Evolutionary conservation across 2,113 vertebrate genomes (phyloP).

Genomic region (Mugil cephalus): DNA sequence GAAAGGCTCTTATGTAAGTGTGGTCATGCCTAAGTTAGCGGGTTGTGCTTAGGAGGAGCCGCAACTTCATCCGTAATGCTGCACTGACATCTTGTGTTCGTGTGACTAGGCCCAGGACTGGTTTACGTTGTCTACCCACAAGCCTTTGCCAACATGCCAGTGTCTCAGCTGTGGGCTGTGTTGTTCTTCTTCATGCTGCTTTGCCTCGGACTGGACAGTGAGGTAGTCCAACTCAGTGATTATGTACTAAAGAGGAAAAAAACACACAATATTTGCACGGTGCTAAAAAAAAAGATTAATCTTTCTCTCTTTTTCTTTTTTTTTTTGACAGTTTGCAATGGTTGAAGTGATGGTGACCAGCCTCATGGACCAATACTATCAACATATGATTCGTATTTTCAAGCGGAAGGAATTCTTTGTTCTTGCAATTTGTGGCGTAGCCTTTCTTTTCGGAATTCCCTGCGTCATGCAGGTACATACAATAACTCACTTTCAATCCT

Average conservation of each 20-base stretch:
- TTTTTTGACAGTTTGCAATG: slow-evolving; percentile 82
- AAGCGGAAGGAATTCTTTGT: slow-evolving; percentile 82
- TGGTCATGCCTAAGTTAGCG: neutral
- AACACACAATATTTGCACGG: neutral
- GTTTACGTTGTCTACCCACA: slow-evolving; percentile 86
- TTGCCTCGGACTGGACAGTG: slow-evolving; percentile 84
- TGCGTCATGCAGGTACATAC: slow-evolving; percentile 82
- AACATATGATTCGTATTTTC: slow-evolving; percentile 65
- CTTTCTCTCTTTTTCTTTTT: neutral
- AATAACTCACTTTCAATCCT: neutral
- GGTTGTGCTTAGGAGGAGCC: neutral
- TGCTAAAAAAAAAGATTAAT: neutral
- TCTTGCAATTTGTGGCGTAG: slow-evolving; percentile 69
- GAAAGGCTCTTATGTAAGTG: neutral
- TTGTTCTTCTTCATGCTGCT: slow-evolving; percentile 87
- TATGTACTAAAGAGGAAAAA: neutral
- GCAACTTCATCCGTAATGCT: neutral
- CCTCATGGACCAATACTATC: slow-evolving; percentile 76
- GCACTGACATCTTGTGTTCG: neutral
- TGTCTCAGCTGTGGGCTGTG: slow-evolving; percentile 83
- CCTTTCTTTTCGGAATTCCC: slow-evolving; percentile 80
- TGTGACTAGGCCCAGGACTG: slow-evolving; percentile 79
- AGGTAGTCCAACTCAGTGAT: slow-evolving; percentile 68
- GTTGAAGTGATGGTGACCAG: slow-evolving; percentile 87
- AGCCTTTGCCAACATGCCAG: slow-evolving; percentile 84